Conservation (phyloP, 92 coral and sea anemone genomes). For the Diadumene lineata region DNA sequence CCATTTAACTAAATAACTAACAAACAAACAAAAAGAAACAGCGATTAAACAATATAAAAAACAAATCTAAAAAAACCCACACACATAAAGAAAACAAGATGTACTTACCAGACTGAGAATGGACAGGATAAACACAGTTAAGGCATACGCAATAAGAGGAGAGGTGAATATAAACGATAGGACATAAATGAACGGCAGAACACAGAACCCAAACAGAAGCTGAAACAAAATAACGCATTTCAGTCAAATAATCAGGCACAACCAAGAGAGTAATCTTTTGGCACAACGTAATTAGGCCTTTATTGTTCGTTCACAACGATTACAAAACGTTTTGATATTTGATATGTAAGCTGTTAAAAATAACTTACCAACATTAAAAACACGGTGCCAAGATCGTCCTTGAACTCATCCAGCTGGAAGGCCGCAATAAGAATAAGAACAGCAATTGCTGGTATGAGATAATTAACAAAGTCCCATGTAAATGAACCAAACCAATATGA, state of each 20-base stretch:
- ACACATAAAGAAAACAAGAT: too few species aligned
- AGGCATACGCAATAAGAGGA: conserved; percentile 83
- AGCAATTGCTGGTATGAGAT: conserved; percentile 66
- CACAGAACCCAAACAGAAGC: conserved; percentile 91
- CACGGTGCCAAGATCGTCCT: conserved; percentile 70
- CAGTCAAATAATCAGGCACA: background rate
- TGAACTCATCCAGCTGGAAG: conserved; percentile 77
- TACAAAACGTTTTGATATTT: too few species aligned
- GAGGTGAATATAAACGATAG: conserved; percentile 81
- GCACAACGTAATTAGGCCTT: background rate
- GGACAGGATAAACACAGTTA: conserved; percentile 81
- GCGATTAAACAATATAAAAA: too few species aligned
- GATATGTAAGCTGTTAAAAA: background rate
- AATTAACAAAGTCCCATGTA: conserved; percentile 92
- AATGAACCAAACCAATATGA: conserved; percentile 94
- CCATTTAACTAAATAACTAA: too few species aligned
- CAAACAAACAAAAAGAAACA: too few species aligned
- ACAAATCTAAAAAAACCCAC: too few species aligned
- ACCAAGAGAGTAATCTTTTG: background rate
- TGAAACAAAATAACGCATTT: conserved; percentile 16
- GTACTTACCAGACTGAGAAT: conserved; percentile 85
- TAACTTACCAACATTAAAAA: conserved; percentile 89
- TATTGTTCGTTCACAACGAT: background rate
- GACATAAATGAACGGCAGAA: conserved; percentile 85
- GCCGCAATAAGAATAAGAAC: conserved; percentile 76